These are phyloP conservation scores for Cossypha heuglini DNA, from an alignment of 2,797 vertebrate genomes.

Conservation along the genomic window DNA sequence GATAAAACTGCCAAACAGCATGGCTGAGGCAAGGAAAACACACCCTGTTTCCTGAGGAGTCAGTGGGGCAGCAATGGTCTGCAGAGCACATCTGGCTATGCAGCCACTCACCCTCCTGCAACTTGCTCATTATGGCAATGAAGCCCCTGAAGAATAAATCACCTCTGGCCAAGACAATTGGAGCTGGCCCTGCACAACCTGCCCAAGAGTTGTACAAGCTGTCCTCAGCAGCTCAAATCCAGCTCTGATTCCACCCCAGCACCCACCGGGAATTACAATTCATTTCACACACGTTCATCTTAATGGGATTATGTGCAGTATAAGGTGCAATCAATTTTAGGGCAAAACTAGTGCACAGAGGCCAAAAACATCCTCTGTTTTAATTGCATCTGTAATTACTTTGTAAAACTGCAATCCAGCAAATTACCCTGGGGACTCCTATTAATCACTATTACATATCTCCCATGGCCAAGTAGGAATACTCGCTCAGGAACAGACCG, in stretches of 20 bases:
- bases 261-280: neutral
- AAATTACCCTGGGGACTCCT: neutral
- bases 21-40: neutral
- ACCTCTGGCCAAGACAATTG: neutral
- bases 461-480: neutral
- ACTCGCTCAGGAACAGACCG: neutral
- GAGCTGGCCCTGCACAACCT: neutral
- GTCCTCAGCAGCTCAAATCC: neutral
- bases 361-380: neutral
- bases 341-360: neutral
- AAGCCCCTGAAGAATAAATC: neutral
- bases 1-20: neutral
- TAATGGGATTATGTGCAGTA: neutral
- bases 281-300: neutral
- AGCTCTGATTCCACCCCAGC: neutral
- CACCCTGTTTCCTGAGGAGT: neutral
- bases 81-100: neutral
- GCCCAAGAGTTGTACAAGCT: neutral
- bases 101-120: neutral
- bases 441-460: neutral
- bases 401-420: neutral
- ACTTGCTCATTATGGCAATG: neutral
- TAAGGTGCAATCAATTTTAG: neutral
- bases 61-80: neutral
- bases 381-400: conserved; percentile 52